Base-by-base conservation (phyloP, 2,797 vertebrate species). In the Holocentrus rufus region DNA sequence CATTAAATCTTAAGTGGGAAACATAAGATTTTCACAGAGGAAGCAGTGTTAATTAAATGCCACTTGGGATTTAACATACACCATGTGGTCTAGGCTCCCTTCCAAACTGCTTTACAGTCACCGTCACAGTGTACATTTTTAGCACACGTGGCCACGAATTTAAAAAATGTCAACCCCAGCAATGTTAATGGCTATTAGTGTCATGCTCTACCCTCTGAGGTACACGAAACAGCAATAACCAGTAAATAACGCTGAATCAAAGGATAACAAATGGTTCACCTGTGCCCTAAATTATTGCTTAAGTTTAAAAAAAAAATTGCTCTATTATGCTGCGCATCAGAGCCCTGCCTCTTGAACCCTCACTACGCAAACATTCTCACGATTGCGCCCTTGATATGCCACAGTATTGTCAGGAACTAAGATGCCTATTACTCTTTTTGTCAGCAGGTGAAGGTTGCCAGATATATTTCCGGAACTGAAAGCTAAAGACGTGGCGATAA, bases 401-500 rank as follows among this genome's bases (percentile, higher is more conserved):
- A 49, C n/a, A 30, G 39, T 52, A 64, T 47, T 71, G 55, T 72
- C 56, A 58, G 34, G 44, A 56, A 73, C 23, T 67, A 58, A 79
- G 72, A 65, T 39, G 57, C 52, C 76, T 47, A 66, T 74, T 46
- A 56, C 80, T 81, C 54, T 57, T 56, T 62, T 49, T 44, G 73
- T 78, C 77, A 82, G 54, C 39, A 55, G 69, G 72, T 85, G 76
- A 81, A 77, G 74, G 74, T 72, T 85, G 70, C 76, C 85, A 79
- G 77, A 83, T 82, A 76, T 64, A 76, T 65, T 61, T 47, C 72
- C 46, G 47, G 56, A 58, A 82, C 72, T 65, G 74, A 84, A 87
- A 79, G 63, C 71, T 77, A 77, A 74, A 85, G 77, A 86, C 74
- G 64, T 54, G 65, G 59, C 76, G 76, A 87, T 82, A 86, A 85